phyloP scores from a whole-genome alignment of 2,888 invertebrate genomes.

The Apamea anceps region DNA sequence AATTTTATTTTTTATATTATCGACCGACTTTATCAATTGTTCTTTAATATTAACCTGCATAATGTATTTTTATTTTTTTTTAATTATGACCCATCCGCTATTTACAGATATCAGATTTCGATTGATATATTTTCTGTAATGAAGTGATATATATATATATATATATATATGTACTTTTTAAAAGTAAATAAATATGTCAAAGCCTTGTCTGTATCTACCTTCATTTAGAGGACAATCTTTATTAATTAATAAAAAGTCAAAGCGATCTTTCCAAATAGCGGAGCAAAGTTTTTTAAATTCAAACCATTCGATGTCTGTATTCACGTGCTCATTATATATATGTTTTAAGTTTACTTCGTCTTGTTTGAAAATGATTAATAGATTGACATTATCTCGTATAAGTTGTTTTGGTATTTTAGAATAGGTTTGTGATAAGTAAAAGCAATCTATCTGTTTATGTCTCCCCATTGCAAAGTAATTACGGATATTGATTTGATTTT shows the following conservation, averaged over 20 bases:
- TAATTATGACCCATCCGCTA: background rate
- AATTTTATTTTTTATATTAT: slow-evolving; percentile 5
- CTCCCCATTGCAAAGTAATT: background rate
- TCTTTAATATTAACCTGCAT: background rate
- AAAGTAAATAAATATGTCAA: slow-evolving; percentile 39
- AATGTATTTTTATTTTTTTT: background rate
- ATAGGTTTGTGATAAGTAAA: no score
- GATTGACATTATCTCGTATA: slow-evolving; percentile 29
- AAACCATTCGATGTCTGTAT: slow-evolving; percentile 55
- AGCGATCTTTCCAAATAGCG: slow-evolving; percentile 10
- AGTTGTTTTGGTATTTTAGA: background rate
- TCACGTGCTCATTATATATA: slow-evolving; percentile 68
- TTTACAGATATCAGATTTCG: slow-evolving; percentile 3
- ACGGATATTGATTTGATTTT: slow-evolving; percentile 33
- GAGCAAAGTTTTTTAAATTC: slow-evolving; percentile 53
- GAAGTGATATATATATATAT: no score
- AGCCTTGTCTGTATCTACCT: slow-evolving; percentile 40
- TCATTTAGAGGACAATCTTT: slow-evolving; percentile 19
- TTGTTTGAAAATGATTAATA: slow-evolving; percentile 67
- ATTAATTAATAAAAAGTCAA: slow-evolving; percentile 12
- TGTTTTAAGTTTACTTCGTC: slow-evolving; percentile 68
- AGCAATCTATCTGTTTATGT: background rate
- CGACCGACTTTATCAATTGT: slow-evolving; percentile 3
- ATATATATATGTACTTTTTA: no score
- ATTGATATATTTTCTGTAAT: slow-evolving; percentile 16